Percentiles rank a stretch among this genome's conserved stretches.
Evolutionary conservation across 2,797 vertebrate species (phyloP).

Genomic region (Muscicapa comitata): DNA sequence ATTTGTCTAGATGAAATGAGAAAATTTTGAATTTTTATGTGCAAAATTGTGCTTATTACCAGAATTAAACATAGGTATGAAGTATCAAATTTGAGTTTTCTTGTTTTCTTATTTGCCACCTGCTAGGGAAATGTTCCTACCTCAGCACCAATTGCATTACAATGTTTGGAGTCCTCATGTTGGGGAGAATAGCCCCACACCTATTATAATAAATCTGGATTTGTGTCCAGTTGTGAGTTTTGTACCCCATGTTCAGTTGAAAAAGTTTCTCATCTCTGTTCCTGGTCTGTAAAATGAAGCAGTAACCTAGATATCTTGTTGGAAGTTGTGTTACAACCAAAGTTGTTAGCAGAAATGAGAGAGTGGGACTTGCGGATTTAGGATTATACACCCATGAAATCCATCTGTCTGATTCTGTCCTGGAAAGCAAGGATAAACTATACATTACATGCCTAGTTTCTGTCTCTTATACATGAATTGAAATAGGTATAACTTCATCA

Average conservation of each 20-base stretch:
- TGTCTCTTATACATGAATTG: background rate
- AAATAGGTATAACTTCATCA: background rate
- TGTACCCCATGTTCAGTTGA: rapidly evolving
- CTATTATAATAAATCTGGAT: background rate
- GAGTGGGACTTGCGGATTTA: background rate
- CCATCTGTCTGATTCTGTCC: background rate
- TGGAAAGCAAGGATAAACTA: background rate
- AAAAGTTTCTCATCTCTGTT: background rate
- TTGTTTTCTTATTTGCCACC: background rate
- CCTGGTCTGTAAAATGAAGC: background rate
- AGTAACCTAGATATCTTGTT: background rate
- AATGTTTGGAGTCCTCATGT: background rate
- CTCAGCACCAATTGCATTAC: background rate
- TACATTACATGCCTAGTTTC: background rate
- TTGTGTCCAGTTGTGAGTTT: background rate
- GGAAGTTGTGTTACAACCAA: background rate
- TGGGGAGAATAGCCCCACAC: rapidly evolving
- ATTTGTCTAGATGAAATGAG: background rate
- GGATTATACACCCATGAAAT: rapidly evolving
- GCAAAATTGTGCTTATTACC: background rate
- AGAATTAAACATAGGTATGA: background rate
- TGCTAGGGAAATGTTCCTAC: background rate
- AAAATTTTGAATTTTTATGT: background rate
- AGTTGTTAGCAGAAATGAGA: background rate
- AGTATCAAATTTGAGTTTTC: background rate